Conservation (phyloP, 1,140 invertebrate genomes). For the Cepaea nemoralis region DNA sequence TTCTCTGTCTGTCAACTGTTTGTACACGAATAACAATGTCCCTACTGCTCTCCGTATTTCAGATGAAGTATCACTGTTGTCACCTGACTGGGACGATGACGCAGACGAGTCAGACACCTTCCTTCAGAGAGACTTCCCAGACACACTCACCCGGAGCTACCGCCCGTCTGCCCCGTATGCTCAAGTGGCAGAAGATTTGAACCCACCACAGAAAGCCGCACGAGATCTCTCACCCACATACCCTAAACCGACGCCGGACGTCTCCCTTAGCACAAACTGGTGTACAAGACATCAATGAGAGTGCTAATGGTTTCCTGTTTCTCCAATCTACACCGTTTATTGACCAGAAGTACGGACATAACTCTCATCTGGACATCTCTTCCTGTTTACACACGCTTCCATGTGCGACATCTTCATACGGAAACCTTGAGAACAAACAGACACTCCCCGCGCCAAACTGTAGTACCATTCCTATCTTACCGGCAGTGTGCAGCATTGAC, state of each 20-base stretch:
- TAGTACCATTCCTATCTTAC: background rate
- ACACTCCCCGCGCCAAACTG: background rate
- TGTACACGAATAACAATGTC: too few relatives aligned
- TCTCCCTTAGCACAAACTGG: background rate
- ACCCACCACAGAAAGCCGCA: background rate
- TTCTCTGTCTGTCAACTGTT: too few relatives aligned
- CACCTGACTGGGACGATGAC: conserved; percentile 35
- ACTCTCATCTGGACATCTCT: background rate
- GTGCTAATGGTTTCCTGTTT: too few relatives aligned
- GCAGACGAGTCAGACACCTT: background rate
- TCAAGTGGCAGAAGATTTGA: background rate
- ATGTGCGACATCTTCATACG: background rate
- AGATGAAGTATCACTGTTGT: conserved; percentile 32
- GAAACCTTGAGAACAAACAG: background rate
- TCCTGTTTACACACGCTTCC: background rate
- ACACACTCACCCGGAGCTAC: background rate
- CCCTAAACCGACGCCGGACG: too few relatives aligned
- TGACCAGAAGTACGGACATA: too few relatives aligned
- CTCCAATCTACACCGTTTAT: too few relatives aligned
- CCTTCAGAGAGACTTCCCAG: background rate
- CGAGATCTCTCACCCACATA: background rate
- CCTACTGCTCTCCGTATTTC: too few relatives aligned
- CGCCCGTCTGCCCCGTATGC: background rate
- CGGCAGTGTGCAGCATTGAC: background rate
- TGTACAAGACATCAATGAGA: background rate